Percentiles rank a stretch among this genome's conserved stretches.
These are phyloP conservation scores for Cacoxenus indagator DNA, from an alignment of 2,888 invertebrate genomes.

Conservation along the genomic window DNA sequence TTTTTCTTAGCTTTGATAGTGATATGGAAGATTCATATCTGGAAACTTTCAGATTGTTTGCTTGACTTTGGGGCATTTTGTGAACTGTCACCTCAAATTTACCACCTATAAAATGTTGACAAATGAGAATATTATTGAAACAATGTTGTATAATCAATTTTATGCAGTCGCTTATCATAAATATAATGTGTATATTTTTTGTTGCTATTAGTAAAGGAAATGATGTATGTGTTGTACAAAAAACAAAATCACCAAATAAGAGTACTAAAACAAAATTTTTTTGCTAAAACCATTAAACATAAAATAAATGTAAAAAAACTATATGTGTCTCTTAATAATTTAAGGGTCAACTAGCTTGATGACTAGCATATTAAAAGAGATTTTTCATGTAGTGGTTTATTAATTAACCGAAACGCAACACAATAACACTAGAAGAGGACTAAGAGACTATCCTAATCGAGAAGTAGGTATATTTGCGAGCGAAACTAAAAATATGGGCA, in stretches of 20 bases:
- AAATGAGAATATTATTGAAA: constrained; percentile 66
- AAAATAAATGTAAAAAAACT: neutral
- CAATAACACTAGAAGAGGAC: too few relatives aligned
- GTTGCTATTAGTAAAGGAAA: constrained; percentile 1
- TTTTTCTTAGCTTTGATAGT: constrained; percentile 17
- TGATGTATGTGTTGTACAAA: neutral
- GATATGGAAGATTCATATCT: constrained; percentile 58
- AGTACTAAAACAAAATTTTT: neutral
- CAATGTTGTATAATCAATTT: constrained; percentile 22
- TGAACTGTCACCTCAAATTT: constrained; percentile 60
- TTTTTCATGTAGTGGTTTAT: too few relatives aligned
- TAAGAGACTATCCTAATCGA: too few relatives aligned
- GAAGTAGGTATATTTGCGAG: too few relatives aligned
- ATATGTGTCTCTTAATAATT: too few relatives aligned
- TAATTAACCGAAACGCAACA: too few relatives aligned
- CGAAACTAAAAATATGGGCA: too few relatives aligned
- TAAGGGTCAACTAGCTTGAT: too few relatives aligned
- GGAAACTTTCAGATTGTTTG: constrained; percentile 62
- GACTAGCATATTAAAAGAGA: too few relatives aligned
- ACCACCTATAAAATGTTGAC: constrained; percentile 67
- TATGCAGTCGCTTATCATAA: neutral
- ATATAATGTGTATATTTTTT: neutral
- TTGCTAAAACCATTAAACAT: neutral
- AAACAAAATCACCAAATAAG: constrained; percentile 5
- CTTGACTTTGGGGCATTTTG: constrained; percentile 62